A percentile compares a stretch with the other conserved stretches of the same genome.
Evolutionary conservation across 2,888 invertebrate genomes (phyloP).

Genomic region (Acanthosepion lycidas): DNA sequence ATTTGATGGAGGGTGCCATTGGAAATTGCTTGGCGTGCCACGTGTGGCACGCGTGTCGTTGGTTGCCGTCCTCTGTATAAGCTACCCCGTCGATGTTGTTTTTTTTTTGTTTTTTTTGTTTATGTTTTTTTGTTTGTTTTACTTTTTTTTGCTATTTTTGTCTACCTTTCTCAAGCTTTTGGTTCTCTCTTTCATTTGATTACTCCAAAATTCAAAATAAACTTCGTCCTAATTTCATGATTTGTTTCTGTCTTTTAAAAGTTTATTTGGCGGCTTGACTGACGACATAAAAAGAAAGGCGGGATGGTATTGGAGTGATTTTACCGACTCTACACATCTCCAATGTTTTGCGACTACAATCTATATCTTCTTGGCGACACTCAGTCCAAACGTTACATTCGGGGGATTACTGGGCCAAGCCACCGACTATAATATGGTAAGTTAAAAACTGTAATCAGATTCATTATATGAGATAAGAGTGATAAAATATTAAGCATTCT

Average conservation of each 20-base stretch:
- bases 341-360: constrained; percentile 73
- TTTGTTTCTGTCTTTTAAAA: constrained; percentile 52
- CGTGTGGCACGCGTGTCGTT: too few species aligned
- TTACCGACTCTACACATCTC: constrained; percentile 73
- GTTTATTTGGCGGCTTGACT: constrained; percentile 71
- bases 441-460: not conserved
- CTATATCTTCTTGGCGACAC: constrained; percentile 74
- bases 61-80: too few species aligned
- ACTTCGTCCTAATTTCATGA: not conserved
- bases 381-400: constrained; percentile 75
- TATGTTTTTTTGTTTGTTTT: too few species aligned
- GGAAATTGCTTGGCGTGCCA: too few species aligned
- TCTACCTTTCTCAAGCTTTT: too few species aligned
- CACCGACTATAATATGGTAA: constrained; percentile 73
- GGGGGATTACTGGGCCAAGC: constrained; percentile 73
- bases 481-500: too few species aligned
- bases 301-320: constrained; percentile 72
- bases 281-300: constrained; percentile 70
- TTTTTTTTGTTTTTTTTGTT: too few species aligned
- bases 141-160: too few species aligned
- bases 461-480: too few species aligned
- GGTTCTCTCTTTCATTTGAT: not conserved
- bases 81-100: too few species aligned
- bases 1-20: too few species aligned
- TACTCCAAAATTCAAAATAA: not conserved